Evolutionary conservation across 2,113 vertebrate genomes (phyloP).

Genomic region (Oxyura jamaicensis): DNA sequence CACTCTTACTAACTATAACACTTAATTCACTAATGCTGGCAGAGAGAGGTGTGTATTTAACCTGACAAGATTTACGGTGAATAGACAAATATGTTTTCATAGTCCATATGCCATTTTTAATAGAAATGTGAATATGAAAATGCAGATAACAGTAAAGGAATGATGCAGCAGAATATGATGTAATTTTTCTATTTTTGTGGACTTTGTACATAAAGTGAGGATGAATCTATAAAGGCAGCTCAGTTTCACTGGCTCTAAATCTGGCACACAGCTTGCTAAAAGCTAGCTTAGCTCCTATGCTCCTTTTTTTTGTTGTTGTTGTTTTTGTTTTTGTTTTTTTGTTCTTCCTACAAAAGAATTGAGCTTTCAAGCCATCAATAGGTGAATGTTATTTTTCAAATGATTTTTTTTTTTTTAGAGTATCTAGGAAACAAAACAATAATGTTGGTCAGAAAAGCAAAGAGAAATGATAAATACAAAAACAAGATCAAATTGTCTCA

Average conservation of each 20-base stretch:
- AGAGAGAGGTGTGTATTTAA: neutral
- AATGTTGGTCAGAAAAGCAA: neutral
- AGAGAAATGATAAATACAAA: neutral
- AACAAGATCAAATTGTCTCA: neutral
- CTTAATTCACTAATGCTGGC: neutral
- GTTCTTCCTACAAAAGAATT: neutral
- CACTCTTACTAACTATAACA: neutral
- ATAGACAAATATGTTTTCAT: neutral
- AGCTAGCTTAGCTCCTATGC: neutral
- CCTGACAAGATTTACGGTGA: neutral
- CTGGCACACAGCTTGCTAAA: conserved; percentile 1
- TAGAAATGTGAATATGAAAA: conserved; percentile 8
- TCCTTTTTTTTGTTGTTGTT: neutral
- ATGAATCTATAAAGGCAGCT: conserved; percentile 24
- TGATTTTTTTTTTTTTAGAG: neutral
- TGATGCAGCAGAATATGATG: conserved; percentile 54
- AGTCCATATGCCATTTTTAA: conserved; percentile 24
- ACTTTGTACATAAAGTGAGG: conserved; percentile 4
- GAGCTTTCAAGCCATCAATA: neutral
- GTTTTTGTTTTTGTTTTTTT: neutral
- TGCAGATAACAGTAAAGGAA: neutral
- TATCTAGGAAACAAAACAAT: neutral
- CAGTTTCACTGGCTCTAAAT: conserved; percentile 25
- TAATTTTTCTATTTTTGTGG: conserved; percentile 54
- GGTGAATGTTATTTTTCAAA: neutral